Base-by-base conservation (phyloP, 2,888 invertebrate species). In the Eristalis tenax region DNA sequence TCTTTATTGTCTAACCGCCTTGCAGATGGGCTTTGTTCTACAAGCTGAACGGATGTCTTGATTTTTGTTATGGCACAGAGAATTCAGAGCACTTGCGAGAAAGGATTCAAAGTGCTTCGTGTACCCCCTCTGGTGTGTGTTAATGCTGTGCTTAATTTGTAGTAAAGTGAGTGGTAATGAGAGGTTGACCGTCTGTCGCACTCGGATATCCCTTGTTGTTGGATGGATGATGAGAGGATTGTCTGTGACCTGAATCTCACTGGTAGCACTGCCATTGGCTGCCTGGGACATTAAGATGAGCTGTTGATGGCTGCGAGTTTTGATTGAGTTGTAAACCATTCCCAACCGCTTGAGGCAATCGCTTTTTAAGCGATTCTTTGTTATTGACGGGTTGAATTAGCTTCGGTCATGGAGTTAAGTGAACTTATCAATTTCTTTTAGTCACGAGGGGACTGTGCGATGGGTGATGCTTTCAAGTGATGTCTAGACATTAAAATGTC, bases 1-100 rank as follows among this genome's bases (percentile, higher is more conserved):
- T 68, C 50, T 32, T 50, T 68, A 32, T 28, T 28, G 68, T 68
- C 2, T 56, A 26, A 66, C 15, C 66, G 43, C 26, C 43, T 66
- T 43, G 28, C 26, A n/a, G 22, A 26, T 50, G 66, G 28, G 2
- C 22, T 40, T 15, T 11, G 6, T n/a, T 40, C 13, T 40, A 40
- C 18, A 3, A 18, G 50, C 18, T 1, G 50, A 18, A 8, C 1
- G 50, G 18, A 50, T 50, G 50, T 50, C 50, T 50, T 18, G 50
- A 50, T 50, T 18, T 18, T n/a, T 50, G 50, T 50, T 18, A 50
- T 18, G 18, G 18, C 50, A 50, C 50, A 50, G 18, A 18, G 50
- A 18, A 50, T 50, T 50, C 50, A 10, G 18, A 50, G 50, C 18
- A 18, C 50, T 50, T 50, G 50, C 18, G 50, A 50, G 50, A 50